Evolutionary conservation across 2,888 invertebrate genomes (phyloP), one percentile per base, ranked within the genome.

Genomic region (Cistogaster globosa): DNA sequence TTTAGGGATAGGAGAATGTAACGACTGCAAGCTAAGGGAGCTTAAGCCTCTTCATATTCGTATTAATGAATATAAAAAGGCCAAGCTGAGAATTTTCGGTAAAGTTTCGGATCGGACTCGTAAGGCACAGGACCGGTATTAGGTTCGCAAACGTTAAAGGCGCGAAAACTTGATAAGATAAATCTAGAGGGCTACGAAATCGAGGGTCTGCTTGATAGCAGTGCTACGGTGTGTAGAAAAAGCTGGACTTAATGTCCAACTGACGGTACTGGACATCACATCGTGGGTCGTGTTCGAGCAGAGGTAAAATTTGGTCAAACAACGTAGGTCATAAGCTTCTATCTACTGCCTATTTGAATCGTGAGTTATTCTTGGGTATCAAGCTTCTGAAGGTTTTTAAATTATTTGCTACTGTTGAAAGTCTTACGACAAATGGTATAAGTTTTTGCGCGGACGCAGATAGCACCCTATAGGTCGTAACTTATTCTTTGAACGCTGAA

Each of bases 351-450:
- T n/a, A n/a, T n/a, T n/a, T n/a, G n/a, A n/a, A n/a, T n/a, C n/a
- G n/a, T n/a, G n/a, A n/a, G n/a, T n/a, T n/a, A n/a, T 74, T 63
- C 18, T 38, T 63, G 14, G 62, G 74, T 7, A 36, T 74, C 4
- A 63, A 74, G 7, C 63, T 74, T n/a, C 53, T 74, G 63, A 48
- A 22, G 38, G 22, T 1, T 9, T 75, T 75, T 12, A 7, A 38
- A 11, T n/a, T 75, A 8, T 63, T 75, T 8, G 53, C 63, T 1
- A 22, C 16, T 16, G 14, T 75, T 11, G 38, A 55, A 1, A 63
- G 74, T 42, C n/a, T 75, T 11, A 63, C 63, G 45, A 62, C 51
- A 14, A 72, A 62, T 32, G 20, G 16, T 14, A 12, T 72, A 2
- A 72, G 36, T 36, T 20, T 72, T 1, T 62, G 72, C 12, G 51